Percentiles rank a stretch among this genome's conserved stretches.
Conservation (phyloP, 2,888 invertebrate genomes). For the Cylloceria caligata region DNA sequence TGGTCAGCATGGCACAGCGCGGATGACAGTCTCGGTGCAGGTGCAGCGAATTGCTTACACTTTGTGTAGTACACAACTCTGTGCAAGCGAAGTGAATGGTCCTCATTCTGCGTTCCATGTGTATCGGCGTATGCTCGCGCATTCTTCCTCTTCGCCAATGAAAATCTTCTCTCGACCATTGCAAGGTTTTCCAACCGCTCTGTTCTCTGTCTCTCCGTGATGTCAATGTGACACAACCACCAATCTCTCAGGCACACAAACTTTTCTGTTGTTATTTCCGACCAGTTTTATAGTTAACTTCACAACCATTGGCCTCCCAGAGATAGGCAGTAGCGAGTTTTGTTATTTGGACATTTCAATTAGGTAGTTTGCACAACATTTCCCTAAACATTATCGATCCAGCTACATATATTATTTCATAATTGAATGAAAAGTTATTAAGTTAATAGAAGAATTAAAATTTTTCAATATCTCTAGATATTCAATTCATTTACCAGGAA, state of each 20-base stretch:
- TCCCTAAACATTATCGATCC: too few species aligned
- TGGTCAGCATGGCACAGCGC: slow-evolving; percentile 26
- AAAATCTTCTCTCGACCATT: slow-evolving; percentile 19
- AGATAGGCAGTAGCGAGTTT: not conserved
- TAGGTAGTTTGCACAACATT: too few species aligned
- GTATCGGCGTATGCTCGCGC: slow-evolving; percentile 15
- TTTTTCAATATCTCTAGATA: too few species aligned
- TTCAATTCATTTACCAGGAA: too few species aligned
- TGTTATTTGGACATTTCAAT: not conserved
- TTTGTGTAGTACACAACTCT: slow-evolving; percentile 52
- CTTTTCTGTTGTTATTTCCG: not conserved
- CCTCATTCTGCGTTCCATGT: slow-evolving; percentile 7
- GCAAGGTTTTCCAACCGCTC: slow-evolving; percentile 14
- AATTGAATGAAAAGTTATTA: too few species aligned
- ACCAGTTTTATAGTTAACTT: not conserved
- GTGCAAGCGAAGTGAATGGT: slow-evolving; percentile 25
- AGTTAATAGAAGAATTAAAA: too few species aligned
- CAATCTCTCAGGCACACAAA: not conserved
- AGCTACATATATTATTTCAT: too few species aligned
- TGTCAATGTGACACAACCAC: not conserved
- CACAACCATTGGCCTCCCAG: not conserved
- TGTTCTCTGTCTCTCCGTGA: slow-evolving; percentile 10
- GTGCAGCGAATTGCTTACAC: slow-evolving; percentile 74
- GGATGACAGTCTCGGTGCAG: slow-evolving; percentile 74
- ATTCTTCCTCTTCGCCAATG: slow-evolving; percentile 52